A percentile compares a stretch with the other conserved stretches of the same genome.
phyloP scores from a whole-genome alignment of 2,113 vertebrate genomes.

The Dolichotis patagonum region DNA sequence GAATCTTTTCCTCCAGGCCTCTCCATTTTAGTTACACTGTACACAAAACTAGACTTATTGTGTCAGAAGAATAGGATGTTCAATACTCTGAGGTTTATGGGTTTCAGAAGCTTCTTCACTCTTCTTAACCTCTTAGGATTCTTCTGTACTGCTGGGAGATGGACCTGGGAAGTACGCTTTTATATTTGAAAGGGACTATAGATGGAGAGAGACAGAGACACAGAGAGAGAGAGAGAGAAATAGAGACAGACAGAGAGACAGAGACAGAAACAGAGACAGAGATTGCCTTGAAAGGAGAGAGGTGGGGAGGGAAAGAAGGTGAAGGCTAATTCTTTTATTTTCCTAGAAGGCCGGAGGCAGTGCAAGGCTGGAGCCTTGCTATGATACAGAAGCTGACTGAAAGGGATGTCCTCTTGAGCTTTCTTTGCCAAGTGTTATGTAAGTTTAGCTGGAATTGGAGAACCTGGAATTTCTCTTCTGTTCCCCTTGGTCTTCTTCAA shows the following conservation, averaged over 20 bases:
- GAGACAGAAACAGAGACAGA: background rate
- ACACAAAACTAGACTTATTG: slow-evolving; percentile 11
- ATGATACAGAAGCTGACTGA: slow-evolving; percentile 44
- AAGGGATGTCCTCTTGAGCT: slow-evolving; percentile 21
- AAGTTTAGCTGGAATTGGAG: slow-evolving; percentile 48
- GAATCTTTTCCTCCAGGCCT: background rate
- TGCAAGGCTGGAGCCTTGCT: slow-evolving; percentile 20
- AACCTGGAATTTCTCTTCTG: slow-evolving; percentile 12
- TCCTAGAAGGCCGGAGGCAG: background rate
- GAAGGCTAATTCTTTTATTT: slow-evolving; percentile 67
- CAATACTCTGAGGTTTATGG: background rate
- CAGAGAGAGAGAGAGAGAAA: background rate
- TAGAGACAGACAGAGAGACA: background rate
- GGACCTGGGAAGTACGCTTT: slow-evolving; percentile 48
- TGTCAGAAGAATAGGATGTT: slow-evolving; percentile 24
- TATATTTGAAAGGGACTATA: slow-evolving; percentile 40
- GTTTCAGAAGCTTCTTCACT: slow-evolving; percentile 45
- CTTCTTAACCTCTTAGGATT: slow-evolving; percentile 16
- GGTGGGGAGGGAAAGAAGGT: background rate
- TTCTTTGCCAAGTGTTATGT: slow-evolving; percentile 13
- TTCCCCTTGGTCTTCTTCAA: slow-evolving; percentile 35
- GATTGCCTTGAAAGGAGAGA: slow-evolving; percentile 6
- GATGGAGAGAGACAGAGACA: background rate
- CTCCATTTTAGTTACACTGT: background rate
- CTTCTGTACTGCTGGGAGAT: slow-evolving; percentile 35